Evolutionary conservation across 2,888 invertebrate species (phyloP), one percentile per base, ranked within the genome.

Genomic region (Drosophila neutralis): DNA sequence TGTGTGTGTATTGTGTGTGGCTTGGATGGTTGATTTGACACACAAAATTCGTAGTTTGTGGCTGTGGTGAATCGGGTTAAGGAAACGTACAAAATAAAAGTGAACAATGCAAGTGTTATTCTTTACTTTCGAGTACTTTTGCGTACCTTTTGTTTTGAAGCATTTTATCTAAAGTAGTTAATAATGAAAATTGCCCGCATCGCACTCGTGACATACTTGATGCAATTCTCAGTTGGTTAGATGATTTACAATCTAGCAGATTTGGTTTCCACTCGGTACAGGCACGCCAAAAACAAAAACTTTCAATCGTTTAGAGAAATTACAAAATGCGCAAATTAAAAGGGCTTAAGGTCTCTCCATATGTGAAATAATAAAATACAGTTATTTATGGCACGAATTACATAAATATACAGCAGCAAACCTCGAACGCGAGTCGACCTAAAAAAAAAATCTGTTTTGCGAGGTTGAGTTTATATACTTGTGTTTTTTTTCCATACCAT

Each of bases 201-300:
- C 61, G 78, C 78, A 76, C 83, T 82, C 78, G 80, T 88, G 82
- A 77, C 59, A 76, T 61, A 24, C 49, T 78, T 67, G 57, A 66
- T 78, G 80, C 82, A 88, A 86, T 87, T 76, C 63, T 74, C 76
- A 52, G 52, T 66, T 42, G 15, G 15, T 56, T n/a, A 36, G 56
- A 61, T 57, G 7, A 54, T 68, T 61, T 27, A 31, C 53, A 61
- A 58, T 33, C 68, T 87, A 82, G 73, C 68, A 95, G 96, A 96
- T 96, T 96, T 96, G 96, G 96, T 96, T 96, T 96, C 95, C 96
- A 96, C 95, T 95, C 94, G 95, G 95, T 94, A 94, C 94, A 75
- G 82, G 93, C 94, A 94, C 94, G 94, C 94, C 94, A 78, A 79
- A 84, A 78, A 80, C 59, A 73, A 69, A 69, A 64, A 67, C 38